Base-by-base conservation (phyloP, 2,888 invertebrate species). In the Cancer borealis region DNA sequence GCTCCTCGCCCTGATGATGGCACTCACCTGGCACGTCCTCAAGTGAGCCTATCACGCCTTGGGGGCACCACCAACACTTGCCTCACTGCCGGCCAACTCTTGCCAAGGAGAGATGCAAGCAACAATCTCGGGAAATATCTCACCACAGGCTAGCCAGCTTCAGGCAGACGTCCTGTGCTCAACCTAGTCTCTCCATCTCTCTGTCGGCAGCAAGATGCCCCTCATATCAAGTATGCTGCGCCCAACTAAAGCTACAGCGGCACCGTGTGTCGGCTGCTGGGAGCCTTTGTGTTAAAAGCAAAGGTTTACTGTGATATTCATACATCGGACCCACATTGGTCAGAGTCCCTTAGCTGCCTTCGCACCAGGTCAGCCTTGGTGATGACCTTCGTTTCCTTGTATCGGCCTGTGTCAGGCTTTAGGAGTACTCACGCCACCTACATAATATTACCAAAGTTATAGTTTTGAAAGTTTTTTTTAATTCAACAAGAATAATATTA, bases 1-100 rank as follows among this genome's bases (percentile, higher is more conserved):
- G 4, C 46, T 94, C n/a, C 2, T 94, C 2, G 39, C 84, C 30
- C 17, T 92, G 45, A 84, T 66, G 60, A 92, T 87, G 8, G 10
- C 60, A 1, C 54, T 94, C 10, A 47, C 46, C 30, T 46, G 73
- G 5, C 73, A 45, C 26, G 54, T 84, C 45, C 73, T 60, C 73
- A 26, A 79, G 47, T 92, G 79, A 79, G 39, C 8, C 26, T 46
- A 21, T 21, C 79, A 14, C 47, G 26, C 30, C 47, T 47, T 30
- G 30, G 92, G 66, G n/a, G 1, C 91, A 39, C 49, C n/a, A 47
- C 46, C 8, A 17, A 88, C 8, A 79, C 79, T 26, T 21, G 79
- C 30, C 79, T 79, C 79, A 30, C 79, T 8, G 30, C 79, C 26
- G 30, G 30, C 12, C 12, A 8, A 79, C 79, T 30, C 88, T n/a